Evolutionary conservation across 2,797 vertebrate species (phyloP), one percentile per base, ranked within the genome.

Genomic region (Manis javanica): DNA sequence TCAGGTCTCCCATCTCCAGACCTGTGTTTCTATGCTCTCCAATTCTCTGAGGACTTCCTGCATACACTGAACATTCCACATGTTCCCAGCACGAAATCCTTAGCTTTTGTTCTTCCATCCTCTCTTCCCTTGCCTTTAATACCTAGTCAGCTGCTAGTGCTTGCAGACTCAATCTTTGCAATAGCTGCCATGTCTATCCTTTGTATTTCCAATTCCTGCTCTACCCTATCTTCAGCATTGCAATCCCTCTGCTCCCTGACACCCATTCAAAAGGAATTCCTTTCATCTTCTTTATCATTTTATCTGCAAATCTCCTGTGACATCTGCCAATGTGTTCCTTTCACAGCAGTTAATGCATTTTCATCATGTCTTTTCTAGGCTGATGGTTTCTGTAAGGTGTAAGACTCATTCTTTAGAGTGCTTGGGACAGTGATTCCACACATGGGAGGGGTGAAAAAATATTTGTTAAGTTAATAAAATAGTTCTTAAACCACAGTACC

Each of bases 241-340:
- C 29, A 46, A 12, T 90, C 19, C 55, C 13, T 46, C 29, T 0
- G 1, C 14, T 26, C 18, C 21, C 63, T 71, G 31, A 13, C 26
- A 46, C 24, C 24, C 18, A 7, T 59, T 55, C 29, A 55, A 15
- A 91, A 93, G 53, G 49, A 89, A 74, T 59, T 23, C 42, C 46
- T 84, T 84, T 91, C 59, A 81, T 92, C 88, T 85, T 84, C 57
- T 53, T 84, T 19, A 21, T 53, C 46, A 34, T 82, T 84, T 92
- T 53, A 37, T 59, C 57, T 57, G 24, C 63, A 15, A 59, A 10
- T 74, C 71, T 84, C 57, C 49, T 12, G 5, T 94, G 77, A 39
- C 57, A 39, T 86, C 72, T 71, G 29, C 71, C 66, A 53, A 1
- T 74, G 24, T 51, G 68, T 90, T 92, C 23, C 26, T 82, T 77